These are phyloP conservation scores for Iphiclides podalirius DNA, from an alignment of 2,888 invertebrate genomes.

Conservation along the genomic window DNA sequence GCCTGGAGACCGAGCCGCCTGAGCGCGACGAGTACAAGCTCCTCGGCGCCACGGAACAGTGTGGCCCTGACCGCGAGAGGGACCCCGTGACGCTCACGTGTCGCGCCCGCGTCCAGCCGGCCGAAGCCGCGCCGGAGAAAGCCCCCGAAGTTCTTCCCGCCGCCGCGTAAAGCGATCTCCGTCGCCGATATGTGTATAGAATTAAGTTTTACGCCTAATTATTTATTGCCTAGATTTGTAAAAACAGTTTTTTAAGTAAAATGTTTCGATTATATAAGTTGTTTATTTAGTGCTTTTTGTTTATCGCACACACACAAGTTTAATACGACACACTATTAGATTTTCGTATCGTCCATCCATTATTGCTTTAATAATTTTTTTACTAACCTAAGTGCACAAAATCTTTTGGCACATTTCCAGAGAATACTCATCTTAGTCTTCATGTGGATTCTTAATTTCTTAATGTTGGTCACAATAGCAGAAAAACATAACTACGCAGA, in stretches of 20 bases:
- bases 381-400: too few relatives aligned
- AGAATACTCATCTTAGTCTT: too few relatives aligned
- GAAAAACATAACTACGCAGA: too few relatives aligned
- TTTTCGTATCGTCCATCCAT: too few relatives aligned
- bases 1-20: constrained; percentile 42
- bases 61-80: constrained; percentile 85
- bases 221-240: constrained; percentile 26
- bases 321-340: too few relatives aligned
- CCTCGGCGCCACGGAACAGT: constrained; percentile 85
- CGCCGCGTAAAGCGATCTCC: constrained; percentile 49
- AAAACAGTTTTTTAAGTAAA: constrained; percentile 28
- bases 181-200: constrained; percentile 28
- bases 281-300: too few relatives aligned
- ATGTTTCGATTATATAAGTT: constrained; percentile 6
- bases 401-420: too few relatives aligned
- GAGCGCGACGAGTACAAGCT: constrained; percentile 71
- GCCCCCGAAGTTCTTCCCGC: constrained; percentile 49
- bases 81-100: constrained; percentile 84
- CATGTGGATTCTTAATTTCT: too few relatives aligned
- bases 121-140: constrained; percentile 25
- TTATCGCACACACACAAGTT: too few relatives aligned
- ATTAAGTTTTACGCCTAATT: constrained; percentile 42
- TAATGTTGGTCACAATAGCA: too few relatives aligned
- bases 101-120: constrained; percentile 33
- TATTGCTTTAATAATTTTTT: too few relatives aligned